A percentile compares a stretch with the other conserved stretches of the same genome.
Evolutionary conservation across 2,113 vertebrate genomes (phyloP).

Genomic region (Xiphias gladius): DNA sequence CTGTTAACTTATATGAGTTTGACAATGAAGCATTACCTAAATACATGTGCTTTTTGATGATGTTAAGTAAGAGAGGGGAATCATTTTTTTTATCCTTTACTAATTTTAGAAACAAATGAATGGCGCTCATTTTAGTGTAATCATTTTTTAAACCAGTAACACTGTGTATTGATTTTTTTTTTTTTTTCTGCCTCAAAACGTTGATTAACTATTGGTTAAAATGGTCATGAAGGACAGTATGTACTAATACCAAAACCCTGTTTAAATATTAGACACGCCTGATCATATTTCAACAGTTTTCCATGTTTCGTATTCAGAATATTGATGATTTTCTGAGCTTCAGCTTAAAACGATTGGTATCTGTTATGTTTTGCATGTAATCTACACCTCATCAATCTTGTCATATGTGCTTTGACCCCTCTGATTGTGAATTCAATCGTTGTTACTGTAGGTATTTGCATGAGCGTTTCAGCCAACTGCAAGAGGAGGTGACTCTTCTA

Average conservation of each 20-base stretch:
- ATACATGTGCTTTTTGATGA: too few species aligned
- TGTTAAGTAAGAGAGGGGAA: too few species aligned
- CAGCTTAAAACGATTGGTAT: background rate
- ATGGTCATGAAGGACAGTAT: too few species aligned
- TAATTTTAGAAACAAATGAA: too few species aligned
- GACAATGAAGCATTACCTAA: too few species aligned
- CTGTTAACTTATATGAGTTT: too few species aligned
- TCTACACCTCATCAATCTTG: background rate
- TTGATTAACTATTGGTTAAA: too few species aligned
- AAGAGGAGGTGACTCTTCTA: conserved; percentile 94
- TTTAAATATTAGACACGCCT: background rate
- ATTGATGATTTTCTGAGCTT: background rate
- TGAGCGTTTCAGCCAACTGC: conserved; percentile 93
- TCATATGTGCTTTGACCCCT: background rate
- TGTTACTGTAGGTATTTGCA: conserved; percentile 89
- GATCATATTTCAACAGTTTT: background rate
- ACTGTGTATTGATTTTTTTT: too few species aligned
- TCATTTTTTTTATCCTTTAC: too few species aligned
- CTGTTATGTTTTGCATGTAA: background rate
- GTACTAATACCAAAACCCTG: background rate
- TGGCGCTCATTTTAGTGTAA: too few species aligned
- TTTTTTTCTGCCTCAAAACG: too few species aligned
- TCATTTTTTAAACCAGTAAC: too few species aligned
- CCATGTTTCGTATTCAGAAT: background rate
- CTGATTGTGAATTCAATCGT: background rate